Evolutionary conservation across 2,113 vertebrate genomes (phyloP).

Genomic region (Semnornis frantzii): DNA sequence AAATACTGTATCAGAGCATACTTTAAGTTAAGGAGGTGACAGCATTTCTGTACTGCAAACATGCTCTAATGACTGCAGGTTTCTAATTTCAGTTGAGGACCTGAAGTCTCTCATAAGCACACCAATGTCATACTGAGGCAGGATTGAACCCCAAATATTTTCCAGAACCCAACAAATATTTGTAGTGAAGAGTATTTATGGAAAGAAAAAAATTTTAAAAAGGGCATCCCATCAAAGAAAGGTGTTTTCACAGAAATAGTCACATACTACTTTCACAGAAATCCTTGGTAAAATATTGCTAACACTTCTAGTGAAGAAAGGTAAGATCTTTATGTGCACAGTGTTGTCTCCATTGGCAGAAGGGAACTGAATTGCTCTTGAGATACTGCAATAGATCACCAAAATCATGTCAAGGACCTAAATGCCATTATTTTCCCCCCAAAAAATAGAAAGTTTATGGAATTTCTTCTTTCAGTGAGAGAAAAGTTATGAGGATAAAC

Average conservation of each 20-base stretch:
- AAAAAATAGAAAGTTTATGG: neutral
- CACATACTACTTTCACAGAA: neutral
- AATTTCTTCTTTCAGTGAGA: neutral
- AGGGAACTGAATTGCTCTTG: neutral
- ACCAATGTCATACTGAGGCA: neutral
- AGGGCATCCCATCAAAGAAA: neutral
- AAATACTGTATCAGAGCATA: neutral
- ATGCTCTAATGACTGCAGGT: neutral
- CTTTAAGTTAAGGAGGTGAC: neutral
- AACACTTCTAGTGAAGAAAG: neutral
- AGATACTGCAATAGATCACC: neutral
- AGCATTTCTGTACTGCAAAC: neutral
- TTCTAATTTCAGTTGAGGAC: neutral
- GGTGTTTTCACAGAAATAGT: neutral
- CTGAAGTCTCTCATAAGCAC: neutral
- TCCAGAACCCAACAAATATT: neutral
- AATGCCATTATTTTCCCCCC: neutral
- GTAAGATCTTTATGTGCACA: neutral
- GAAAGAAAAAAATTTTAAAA: too few relatives aligned
- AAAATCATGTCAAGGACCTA: neutral
- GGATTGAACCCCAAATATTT: fast-evolving
- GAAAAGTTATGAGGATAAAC: neutral
- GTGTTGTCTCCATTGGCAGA: neutral
- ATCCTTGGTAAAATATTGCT: neutral
- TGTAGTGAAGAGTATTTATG: neutral